Evolutionary conservation across 2,113 vertebrate genomes (phyloP).

Genomic region (Nothocercus julius): DNA sequence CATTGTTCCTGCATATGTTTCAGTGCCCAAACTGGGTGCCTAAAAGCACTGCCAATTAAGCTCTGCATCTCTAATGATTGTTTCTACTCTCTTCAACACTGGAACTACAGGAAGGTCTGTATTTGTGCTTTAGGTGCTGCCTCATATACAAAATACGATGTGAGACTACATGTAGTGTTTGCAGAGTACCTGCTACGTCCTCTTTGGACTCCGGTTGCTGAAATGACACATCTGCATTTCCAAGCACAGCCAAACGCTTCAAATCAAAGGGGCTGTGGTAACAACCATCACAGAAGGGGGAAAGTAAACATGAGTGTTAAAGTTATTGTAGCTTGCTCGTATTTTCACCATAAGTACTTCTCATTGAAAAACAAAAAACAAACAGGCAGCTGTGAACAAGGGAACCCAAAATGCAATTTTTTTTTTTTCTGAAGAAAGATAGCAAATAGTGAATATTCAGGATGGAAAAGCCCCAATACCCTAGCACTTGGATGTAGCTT

Average conservation of each 20-base stretch:
- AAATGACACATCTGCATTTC: conserved; percentile 33
- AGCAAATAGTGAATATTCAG: neutral
- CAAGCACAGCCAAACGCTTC: neutral
- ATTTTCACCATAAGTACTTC: conserved; percentile 25
- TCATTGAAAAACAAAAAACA: conserved; percentile 7
- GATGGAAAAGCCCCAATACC: neutral
- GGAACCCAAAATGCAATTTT: neutral
- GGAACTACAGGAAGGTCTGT: neutral
- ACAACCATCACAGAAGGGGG: neutral
- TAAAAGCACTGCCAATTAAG: neutral
- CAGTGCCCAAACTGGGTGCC: neutral
- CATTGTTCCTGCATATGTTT: neutral
- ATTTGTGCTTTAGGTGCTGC: neutral
- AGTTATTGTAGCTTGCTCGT: neutral
- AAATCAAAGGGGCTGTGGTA: conserved; percentile 31
- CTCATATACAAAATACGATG: neutral
- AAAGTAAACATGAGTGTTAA: neutral
- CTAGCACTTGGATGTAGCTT: neutral
- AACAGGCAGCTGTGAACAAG: neutral
- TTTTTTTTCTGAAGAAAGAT: neutral
- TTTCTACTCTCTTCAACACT: neutral
- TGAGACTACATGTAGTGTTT: neutral
- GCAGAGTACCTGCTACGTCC: fast-evolving
- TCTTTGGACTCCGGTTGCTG: neutral
- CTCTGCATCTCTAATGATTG: neutral